Base-by-base conservation (phyloP, 2,888 invertebrate genomes). In the Perdita meconis region DNA sequence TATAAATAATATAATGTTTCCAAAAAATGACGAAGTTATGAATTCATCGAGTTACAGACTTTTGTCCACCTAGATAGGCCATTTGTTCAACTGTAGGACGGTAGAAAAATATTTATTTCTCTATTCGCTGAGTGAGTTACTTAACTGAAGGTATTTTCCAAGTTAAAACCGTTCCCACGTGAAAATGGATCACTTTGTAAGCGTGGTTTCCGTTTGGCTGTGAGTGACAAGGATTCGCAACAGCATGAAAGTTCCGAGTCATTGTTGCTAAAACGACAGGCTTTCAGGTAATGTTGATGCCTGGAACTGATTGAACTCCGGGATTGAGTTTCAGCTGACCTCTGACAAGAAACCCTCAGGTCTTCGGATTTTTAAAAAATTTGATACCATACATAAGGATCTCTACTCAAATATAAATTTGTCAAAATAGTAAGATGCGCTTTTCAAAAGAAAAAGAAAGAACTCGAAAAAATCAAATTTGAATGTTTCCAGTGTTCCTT, bases 251-350 rank as follows among this genome's bases (percentile, higher is more conserved):
- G 22, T 13, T 36, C 22, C 38, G 38, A 13, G 22, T 38, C 38
- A 56, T 56, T 38, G 38, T 56, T 56, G 22, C 38, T 56, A 38
- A 30, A 56, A 56, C 36, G 38, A 38, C 22, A 38, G n/a, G 38
- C 56, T 56, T 38, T 34, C 36, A 10, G n/a, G 38, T 19, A 13
- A 56, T 22, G 36, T 56, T 38, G 22, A 24, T 24, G 56, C 22
- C 34, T 22, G 38, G 22, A 38, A 56, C 24, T 56, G 38, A 56
- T 56, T 24, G 36, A 56, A 56, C 38, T 8, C 36, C 13, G 38
- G 36, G 38, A 38, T 12, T 38, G 56, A 22, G 56, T 56, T 56
- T 56, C 38, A 13, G 56, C 13, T 22, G 38, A 13, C 56, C 8
- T 12, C 19, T 47, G n/a, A n/a, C n/a, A n/a, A n/a, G n/a, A n/a